Base-by-base conservation (phyloP, 2,888 invertebrate genomes). In the Thyatira batis region DNA sequence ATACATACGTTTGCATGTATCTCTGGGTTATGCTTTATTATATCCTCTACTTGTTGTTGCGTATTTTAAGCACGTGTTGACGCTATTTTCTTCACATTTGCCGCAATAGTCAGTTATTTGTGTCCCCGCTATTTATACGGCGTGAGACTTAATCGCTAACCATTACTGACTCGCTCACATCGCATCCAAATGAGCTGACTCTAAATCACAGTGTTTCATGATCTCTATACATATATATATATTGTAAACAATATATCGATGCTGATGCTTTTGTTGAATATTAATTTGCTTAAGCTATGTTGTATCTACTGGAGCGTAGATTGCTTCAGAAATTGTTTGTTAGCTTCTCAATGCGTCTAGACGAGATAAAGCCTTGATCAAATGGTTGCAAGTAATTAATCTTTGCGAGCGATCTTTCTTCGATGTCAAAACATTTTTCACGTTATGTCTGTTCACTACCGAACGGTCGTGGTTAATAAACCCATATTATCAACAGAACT, bases 51-150 rank as follows among this genome's bases (percentile, higher is more conserved):
- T 46, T 25, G 11, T 9, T 17, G 23, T 30, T 45, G 25, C 28
- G 49, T 45, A 48, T 20, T 17, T 39, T 20, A 17, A n/a, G 43
- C 65, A 73, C 73, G 73, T 76, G 75, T 66, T 72, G 64, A 64
- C 61, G 65, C 73, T 77, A 75, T 78, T 80, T 78, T 74, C 67
- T 71, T 73, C 64, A 67, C 70, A 69, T 73, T 68, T 61, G 71
- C 64, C 66, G 66, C 68, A 73, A 71, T 71, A 67, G 69, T 63
- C 70, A 63, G 61, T 60, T 69, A 70, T 73, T 73, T 58, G 63
- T 73, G 69, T 75, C 70, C 60, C 60, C 55, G 67, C 73, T 80
- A 81, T 82, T 82, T 78, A 80, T 78, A 79, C 70, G 63, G 52
- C 62, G 67, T 65, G 70, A 61, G 71, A 69, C 68, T 74, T 83